phyloP scores from a whole-genome alignment of 2,797 vertebrate species.

The Macropodus opercularis region DNA sequence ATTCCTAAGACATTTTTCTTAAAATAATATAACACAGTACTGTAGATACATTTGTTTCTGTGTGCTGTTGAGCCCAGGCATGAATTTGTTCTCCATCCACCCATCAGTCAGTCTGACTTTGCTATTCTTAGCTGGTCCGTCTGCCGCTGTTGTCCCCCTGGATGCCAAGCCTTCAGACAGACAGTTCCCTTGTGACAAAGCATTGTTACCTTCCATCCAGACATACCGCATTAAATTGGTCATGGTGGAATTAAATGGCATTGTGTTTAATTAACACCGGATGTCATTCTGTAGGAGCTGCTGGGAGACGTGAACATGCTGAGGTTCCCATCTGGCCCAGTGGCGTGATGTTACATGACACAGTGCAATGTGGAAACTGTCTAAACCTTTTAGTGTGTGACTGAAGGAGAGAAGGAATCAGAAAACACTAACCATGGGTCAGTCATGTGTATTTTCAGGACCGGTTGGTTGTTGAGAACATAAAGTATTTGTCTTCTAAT shows the following conservation, averaged over 20 bases:
- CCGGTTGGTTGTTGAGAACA: no score
- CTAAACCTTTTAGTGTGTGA: conserved; percentile 11
- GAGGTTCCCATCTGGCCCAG: conserved; percentile 32
- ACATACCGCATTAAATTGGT: conserved; percentile 66
- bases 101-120: conserved; percentile 47
- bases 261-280: conserved; percentile 70
- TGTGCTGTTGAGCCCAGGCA: conserved; percentile 51
- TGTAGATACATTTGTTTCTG: conserved; percentile 11
- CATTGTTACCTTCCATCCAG: conserved; percentile 37
- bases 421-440: not conserved
- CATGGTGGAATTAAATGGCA: conserved; percentile 63
- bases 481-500: no score
- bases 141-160: conserved; percentile 57
- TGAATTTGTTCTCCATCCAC: conserved; percentile 58
- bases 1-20: no score
- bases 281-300: conserved; percentile 61
- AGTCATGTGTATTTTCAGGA: not conserved
- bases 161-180: conserved; percentile 43
- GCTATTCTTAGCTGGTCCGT: conserved; percentile 64
- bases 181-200: conserved; percentile 58
- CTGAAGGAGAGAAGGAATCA: not conserved
- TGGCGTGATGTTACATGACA: conserved; percentile 25
- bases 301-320: conserved; percentile 51
- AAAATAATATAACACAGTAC: no score
- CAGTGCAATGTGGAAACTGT: conserved; percentile 42